Evolutionary conservation across 2,113 vertebrate species (phyloP), one percentile per base, ranked within the genome.

Genomic region (Prolemur simus): DNA sequence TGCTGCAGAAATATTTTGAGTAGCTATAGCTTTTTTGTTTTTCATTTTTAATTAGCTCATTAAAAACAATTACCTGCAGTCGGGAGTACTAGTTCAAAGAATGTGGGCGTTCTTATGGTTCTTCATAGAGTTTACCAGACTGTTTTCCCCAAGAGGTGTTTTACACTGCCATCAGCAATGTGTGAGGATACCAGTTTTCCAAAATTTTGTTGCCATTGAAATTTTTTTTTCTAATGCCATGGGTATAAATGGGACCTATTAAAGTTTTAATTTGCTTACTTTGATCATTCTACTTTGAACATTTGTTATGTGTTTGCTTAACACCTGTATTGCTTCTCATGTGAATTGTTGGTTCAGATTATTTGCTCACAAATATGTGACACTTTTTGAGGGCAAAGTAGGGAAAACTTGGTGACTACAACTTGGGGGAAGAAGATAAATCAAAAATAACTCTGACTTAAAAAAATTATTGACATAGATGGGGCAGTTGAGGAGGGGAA

Each of bases 31-130:
- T 52, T 89, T 95, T 95, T 95, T 94, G 42, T 95, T 86, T 56
- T 54, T 96, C 29, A 91, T 87, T 92, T 92, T 92, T 56, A 89
- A 97, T 96, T 92, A 94, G 76, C 69, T 95, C 56, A 97, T 71
- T 96, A 88, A 95, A 96, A 96, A 81, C 58, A 97, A 76, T 80
- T 96, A 77, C 81, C 56, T 52, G 34, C n/a, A 95, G 32, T 96
- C 94, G 12, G 0, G 27, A 52, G 95, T 85, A 78, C 29, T 47
- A 92, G 29, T 94, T 68, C 18, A 94, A 80, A 92, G 29, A 92
- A 96, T 82, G 60, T 66, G 58, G 88, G 76, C 29, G 94, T 96
- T 81, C 32, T 93, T 89, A 81, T 5, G 20, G 29, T 42, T 89
- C 39, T 82, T 83, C 18, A 63, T 76, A 87, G 63, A 84, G 94